phyloP scores from a whole-genome alignment of 2,797 vertebrate species.

The Lepidocolaptes lacrymiger region DNA sequence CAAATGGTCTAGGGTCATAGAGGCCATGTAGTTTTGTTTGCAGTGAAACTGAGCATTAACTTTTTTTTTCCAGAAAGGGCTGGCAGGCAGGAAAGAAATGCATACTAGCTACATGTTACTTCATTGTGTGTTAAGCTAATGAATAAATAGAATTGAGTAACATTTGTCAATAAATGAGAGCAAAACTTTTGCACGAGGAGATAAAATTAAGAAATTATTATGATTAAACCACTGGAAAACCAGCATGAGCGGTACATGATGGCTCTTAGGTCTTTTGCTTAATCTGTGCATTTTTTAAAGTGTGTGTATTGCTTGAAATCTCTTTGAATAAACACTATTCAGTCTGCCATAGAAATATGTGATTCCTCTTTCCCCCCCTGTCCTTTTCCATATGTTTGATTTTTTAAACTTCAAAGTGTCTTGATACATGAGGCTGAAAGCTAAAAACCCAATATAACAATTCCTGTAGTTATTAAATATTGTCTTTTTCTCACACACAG shows the following conservation, averaged over 20 bases:
- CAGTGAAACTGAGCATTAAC: conserved; percentile 35
- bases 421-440: background rate
- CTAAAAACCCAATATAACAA: background rate
- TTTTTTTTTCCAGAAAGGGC: background rate
- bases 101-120: background rate
- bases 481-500: background rate
- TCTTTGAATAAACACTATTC: background rate
- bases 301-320: background rate
- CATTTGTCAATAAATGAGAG: conserved; percentile 43
- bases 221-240: background rate
- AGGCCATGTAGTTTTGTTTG: conserved; percentile 11
- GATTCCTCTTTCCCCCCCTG: background rate
- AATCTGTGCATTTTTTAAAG: background rate
- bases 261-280: background rate
- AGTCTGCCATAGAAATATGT: background rate
- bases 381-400: background rate
- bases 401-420: background rate
- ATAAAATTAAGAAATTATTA: background rate
- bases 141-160: conserved; percentile 58
- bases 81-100: background rate
- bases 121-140: conserved; percentile 28
- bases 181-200: background rate
- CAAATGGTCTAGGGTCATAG: background rate
- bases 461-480: background rate
- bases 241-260: background rate